Conservation (phyloP, 2,797 vertebrate species). For the Intellagama lesueurii region DNA sequence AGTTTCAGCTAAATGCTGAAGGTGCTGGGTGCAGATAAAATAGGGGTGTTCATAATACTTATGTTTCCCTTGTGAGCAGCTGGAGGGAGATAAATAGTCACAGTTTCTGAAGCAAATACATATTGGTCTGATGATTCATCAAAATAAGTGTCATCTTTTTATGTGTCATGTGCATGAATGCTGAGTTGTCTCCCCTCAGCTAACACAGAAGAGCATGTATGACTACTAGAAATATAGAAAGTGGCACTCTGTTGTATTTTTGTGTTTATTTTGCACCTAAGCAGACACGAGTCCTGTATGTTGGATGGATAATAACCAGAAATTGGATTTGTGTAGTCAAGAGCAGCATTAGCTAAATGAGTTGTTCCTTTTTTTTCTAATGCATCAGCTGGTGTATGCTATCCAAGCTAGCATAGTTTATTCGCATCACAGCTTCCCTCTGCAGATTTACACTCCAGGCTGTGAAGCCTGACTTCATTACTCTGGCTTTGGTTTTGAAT, state of each 20-base stretch:
- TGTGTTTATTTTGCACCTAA: conserved; percentile 42
- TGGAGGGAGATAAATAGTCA: background rate
- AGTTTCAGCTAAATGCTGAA: background rate
- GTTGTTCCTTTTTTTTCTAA: conserved; percentile 38
- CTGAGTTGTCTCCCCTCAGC: background rate
- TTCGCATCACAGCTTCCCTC: background rate
- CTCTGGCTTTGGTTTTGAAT: conserved; percentile 40
- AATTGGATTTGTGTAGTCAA: conserved; percentile 29
- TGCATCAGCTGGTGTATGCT: conserved; percentile 27
- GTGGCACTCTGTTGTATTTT: background rate
- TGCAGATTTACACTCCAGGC: conserved; percentile 17
- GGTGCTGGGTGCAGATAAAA: background rate
- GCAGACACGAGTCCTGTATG: background rate
- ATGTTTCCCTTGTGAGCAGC: too few species aligned
- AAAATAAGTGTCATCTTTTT: background rate
- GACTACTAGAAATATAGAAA: background rate
- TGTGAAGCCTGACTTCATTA: conserved; percentile 45
- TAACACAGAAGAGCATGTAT: background rate
- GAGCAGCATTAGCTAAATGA: conserved; percentile 22
- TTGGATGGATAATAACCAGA: conserved; percentile 15
- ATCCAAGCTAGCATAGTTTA: conserved; percentile 25
- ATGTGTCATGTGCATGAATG: background rate
- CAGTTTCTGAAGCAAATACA: background rate
- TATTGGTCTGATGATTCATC: background rate
- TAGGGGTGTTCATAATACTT: background rate